Evolutionary conservation across 2,888 invertebrate genomes (phyloP).

Genomic region (Sinotaia quadrata): DNA sequence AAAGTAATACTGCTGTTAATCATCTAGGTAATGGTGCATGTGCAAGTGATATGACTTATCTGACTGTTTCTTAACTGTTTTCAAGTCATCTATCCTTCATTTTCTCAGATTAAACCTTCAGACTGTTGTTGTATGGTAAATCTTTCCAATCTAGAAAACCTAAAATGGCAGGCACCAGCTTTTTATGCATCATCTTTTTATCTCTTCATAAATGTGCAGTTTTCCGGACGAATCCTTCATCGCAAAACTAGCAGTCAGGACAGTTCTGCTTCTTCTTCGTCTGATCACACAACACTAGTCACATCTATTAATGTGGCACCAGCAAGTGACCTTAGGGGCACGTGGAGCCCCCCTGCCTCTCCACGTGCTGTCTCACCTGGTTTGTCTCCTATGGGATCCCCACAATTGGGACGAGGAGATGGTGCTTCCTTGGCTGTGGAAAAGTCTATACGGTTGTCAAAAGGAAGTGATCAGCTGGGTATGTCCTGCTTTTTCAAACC

Average conservation of each 20-base stretch:
- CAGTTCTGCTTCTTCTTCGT: constrained; percentile 53
- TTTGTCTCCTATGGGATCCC: constrained; percentile 59
- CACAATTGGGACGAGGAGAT: constrained; percentile 46
- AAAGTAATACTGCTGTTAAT: too few species aligned
- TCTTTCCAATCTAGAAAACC: too few species aligned
- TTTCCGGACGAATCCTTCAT: constrained; percentile 28
- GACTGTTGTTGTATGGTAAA: too few species aligned
- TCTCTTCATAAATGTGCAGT: too few species aligned
- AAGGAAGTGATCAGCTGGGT: constrained; percentile 76
- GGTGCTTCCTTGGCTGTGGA: constrained; percentile 76
- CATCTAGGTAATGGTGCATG: too few species aligned
- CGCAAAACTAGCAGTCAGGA: constrained; percentile 44
- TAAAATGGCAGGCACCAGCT: too few species aligned
- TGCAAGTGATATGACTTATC: too few species aligned
- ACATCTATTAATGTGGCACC: not conserved
- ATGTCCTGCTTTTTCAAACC: constrained; percentile 37
- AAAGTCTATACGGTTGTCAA: constrained; percentile 75
- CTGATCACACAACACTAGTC: constrained; percentile 43
- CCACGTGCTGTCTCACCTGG: constrained; percentile 55
- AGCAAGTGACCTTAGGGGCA: constrained; percentile 65
- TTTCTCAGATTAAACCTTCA: too few species aligned
- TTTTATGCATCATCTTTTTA: too few species aligned
- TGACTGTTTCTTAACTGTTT: too few species aligned
- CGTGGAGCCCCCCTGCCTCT: constrained; percentile 50
- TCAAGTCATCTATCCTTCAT: too few species aligned